Conservation (phyloP, 2,113 vertebrate species). For the Colinus virginianus region DNA sequence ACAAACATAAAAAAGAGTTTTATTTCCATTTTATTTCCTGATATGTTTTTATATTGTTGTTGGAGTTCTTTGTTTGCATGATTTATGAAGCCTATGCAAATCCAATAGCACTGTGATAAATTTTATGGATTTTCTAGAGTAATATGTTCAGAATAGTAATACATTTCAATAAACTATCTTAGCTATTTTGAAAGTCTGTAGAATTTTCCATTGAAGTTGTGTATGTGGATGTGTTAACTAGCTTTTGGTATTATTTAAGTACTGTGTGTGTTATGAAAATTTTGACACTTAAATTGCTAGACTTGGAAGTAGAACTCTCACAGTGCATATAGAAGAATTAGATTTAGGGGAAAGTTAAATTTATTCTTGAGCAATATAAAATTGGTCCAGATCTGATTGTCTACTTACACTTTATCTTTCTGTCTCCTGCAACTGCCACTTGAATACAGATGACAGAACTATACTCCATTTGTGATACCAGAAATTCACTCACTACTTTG, state of each 20-base stretch:
- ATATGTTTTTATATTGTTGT: rapidly evolving
- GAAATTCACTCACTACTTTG: neutral
- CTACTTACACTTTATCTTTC: neutral
- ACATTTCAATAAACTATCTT: neutral
- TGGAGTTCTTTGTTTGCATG: neutral
- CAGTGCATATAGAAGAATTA: neutral
- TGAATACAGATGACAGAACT: neutral
- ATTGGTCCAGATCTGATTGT: neutral
- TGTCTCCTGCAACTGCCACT: neutral
- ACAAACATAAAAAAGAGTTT: neutral
- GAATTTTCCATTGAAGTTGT: neutral
- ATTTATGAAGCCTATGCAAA: neutral
- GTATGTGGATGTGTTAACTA: neutral
- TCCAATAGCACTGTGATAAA: neutral
- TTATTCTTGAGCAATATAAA: neutral
- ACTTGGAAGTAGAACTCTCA: neutral
- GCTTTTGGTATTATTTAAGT: neutral
- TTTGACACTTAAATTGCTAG: neutral
- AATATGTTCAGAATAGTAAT: neutral
- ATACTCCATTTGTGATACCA: neutral
- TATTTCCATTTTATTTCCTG: neutral
- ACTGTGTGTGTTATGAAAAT: neutral
- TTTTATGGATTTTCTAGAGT: neutral
- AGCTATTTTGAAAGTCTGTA: neutral
- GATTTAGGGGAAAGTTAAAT: neutral